Percentiles rank a stretch among this genome's conserved stretches.
phyloP scores from a whole-genome alignment of 2,113 vertebrate genomes.

The Platysteira castanea region DNA sequence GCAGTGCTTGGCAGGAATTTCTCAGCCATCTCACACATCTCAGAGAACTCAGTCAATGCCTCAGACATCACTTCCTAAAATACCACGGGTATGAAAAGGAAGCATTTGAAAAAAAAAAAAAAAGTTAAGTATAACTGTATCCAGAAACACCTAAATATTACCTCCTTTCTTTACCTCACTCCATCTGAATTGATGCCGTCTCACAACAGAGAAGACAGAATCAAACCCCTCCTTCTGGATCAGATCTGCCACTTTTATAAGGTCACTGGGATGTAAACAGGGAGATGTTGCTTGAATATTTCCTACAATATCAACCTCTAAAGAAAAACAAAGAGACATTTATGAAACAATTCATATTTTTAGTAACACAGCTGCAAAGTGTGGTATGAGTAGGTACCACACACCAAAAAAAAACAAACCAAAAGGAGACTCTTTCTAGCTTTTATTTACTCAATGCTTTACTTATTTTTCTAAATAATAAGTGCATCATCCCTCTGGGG shows the following conservation, averaged over 20 bases:
- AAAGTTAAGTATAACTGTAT: background rate
- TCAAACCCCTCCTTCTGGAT: constrained; percentile 80
- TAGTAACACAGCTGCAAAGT: background rate
- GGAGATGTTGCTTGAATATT: constrained; percentile 96
- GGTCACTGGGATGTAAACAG: constrained; percentile 88
- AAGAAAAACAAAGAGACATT: constrained; percentile 5
- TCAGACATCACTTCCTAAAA: background rate
- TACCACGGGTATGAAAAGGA: background rate
- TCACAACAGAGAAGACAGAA: constrained; percentile 92
- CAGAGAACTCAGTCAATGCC: background rate
- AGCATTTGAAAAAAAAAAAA: background rate
- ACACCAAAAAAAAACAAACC: background rate
- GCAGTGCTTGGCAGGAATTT: background rate
- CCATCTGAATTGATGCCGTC: constrained; percentile 93
- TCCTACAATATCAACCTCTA: constrained; percentile 88
- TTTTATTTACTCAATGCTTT: background rate
- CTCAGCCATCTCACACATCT: background rate
- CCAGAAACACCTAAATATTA: constrained; percentile 43
- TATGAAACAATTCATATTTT: background rate
- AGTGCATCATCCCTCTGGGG: background rate
- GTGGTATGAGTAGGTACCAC: background rate
- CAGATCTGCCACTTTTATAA: constrained; percentile 82
- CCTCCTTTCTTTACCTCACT: constrained; percentile 84
- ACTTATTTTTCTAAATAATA: background rate
- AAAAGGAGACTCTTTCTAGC: background rate